phyloP scores from a whole-genome alignment of 2,113 vertebrate species.

The Smithornis capensis region DNA sequence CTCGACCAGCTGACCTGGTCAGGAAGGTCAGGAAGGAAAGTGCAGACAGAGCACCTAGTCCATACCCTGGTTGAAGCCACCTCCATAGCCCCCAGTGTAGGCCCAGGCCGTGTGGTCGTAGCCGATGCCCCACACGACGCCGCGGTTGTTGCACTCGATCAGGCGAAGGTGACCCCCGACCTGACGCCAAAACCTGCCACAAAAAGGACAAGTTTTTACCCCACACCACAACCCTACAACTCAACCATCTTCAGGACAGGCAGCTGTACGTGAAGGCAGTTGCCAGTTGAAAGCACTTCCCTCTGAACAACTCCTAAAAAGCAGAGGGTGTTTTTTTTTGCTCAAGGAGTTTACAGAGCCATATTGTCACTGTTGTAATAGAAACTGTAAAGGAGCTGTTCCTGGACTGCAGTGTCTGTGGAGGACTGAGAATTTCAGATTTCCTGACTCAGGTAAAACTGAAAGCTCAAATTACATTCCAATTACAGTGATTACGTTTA shows the following conservation, averaged over 20 bases:
- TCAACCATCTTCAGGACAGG: too few relatives aligned
- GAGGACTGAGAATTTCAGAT: neutral
- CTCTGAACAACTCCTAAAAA: neutral
- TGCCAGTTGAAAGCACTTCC: neutral
- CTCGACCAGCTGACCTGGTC: neutral
- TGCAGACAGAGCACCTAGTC: neutral
- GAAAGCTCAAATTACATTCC: neutral
- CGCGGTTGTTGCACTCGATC: conserved; percentile 85
- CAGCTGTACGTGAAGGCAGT: neutral
- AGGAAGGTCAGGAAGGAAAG: accelerated
- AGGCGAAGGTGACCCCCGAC: conserved; percentile 90
- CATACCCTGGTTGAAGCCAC: conserved; percentile 91
- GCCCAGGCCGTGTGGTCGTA: conserved; percentile 92
- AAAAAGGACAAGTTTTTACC: neutral
- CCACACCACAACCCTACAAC: neutral
- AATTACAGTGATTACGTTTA: neutral
- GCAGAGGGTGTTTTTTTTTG: neutral
- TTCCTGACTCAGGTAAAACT: neutral
- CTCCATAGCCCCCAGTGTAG: conserved; percentile 88
- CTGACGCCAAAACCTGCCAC: conserved; percentile 92
- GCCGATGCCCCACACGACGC: conserved; percentile 93
- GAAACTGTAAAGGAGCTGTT: neutral
- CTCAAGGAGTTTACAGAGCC: neutral
- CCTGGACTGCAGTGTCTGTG: neutral
- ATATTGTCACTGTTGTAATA: neutral